Percentiles rank a stretch among this genome's conserved stretches.
Evolutionary conservation across 2,113 vertebrate genomes (phyloP).

Genomic region (Neodon shergylaensis): DNA sequence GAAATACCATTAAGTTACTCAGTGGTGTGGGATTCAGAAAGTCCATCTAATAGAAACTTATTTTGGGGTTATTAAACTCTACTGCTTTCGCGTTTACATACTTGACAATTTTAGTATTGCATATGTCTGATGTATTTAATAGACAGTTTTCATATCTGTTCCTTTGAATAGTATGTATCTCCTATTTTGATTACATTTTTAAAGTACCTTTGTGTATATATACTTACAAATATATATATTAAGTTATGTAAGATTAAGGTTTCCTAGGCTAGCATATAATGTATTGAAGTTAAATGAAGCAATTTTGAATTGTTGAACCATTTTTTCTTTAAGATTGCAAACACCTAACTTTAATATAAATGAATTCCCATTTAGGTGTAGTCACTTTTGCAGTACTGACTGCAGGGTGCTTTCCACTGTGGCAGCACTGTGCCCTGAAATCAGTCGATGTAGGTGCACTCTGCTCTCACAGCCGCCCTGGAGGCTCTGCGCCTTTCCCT

Average conservation of each 20-base stretch:
- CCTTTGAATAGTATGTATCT: not conserved
- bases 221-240: not conserved
- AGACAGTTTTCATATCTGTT: not conserved
- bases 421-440: not conserved
- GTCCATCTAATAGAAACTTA: not conserved
- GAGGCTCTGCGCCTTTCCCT: slow-evolving; percentile 30
- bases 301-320: slow-evolving; percentile 45
- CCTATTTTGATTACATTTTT: slow-evolving; percentile 10
- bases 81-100: not conserved
- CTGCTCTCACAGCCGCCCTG: not conserved
- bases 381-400: slow-evolving; percentile 43
- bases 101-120: not conserved
- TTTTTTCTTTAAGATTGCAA: slow-evolving; percentile 43
- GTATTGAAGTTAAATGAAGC: slow-evolving; percentile 39
- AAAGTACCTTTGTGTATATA: not conserved
- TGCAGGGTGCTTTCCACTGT: not conserved
- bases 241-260: not conserved
- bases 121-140: not conserved
- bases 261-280: slow-evolving; percentile 33
- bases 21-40: not conserved
- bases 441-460: not conserved
- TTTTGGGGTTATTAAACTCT: not conserved
- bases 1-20: slow-evolving; percentile 35
- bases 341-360: slow-evolving; percentile 46
- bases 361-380: slow-evolving; percentile 46